Evolutionary conservation across 2,888 invertebrate genomes (phyloP).

Genomic region (Germaria angustata): DNA sequence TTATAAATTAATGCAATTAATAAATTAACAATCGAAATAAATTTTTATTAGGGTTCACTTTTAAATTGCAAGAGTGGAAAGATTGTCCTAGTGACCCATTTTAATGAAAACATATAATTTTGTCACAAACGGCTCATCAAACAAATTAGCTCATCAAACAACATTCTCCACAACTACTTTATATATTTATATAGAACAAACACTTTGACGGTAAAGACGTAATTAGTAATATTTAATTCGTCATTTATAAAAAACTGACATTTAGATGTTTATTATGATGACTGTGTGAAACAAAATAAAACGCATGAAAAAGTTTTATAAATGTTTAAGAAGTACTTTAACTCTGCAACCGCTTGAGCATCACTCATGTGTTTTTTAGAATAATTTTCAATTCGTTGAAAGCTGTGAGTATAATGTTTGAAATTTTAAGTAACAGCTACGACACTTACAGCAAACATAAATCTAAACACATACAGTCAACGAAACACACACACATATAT

Average conservation of each 20-base stretch:
- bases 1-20: no score
- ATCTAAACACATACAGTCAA: neutral
- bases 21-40: no score
- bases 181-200: no score
- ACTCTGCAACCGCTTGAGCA: neutral
- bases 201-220: neutral
- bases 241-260: neutral
- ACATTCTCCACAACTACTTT: no score
- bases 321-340: neutral
- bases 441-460: neutral
- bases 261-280: neutral
- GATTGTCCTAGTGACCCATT: no score
- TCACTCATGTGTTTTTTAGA: conserved; percentile 13
- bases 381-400: conserved; percentile 21
- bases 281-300: neutral
- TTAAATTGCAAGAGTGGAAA: no score
- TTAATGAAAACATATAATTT: no score
- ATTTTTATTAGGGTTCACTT: no score
- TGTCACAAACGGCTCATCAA: no score
- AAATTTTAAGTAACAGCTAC: conserved; percentile 34
- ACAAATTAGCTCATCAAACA: no score
- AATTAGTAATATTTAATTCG: conserved; percentile 5
- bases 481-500: neutral
- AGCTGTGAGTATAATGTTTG: conserved; percentile 43
- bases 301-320: neutral